A percentile compares a stretch with the other conserved stretches of the same genome.
Conservation (phyloP, 2,113 vertebrate species). For the Apteryx mantelli region DNA sequence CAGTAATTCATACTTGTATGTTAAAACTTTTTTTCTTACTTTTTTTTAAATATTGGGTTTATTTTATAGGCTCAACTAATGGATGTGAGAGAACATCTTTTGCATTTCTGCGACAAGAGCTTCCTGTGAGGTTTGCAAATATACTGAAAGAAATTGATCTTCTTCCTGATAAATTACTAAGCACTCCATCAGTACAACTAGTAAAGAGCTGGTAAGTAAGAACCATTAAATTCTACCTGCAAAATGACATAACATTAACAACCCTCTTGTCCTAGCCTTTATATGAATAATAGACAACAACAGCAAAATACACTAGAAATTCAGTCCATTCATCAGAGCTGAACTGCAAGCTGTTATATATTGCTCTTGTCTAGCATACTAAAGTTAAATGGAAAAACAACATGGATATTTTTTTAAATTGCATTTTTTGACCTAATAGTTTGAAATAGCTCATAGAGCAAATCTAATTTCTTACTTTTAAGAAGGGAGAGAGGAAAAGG, state of each 20-base stretch:
- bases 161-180: constrained; percentile 88
- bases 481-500: fast-evolving
- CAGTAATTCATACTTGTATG: not conserved
- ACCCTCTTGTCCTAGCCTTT: not conserved
- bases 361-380: not conserved
- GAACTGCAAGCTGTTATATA: not conserved
- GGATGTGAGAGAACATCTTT: constrained; percentile 98
- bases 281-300: not conserved
- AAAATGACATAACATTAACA: not conserved
- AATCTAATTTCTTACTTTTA: not conserved
- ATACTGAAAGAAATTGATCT: constrained; percentile 97
- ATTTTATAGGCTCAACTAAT: constrained; percentile 87
- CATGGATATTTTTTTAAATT: not conserved
- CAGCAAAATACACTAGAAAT: not conserved
- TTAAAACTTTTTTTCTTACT: not conserved
- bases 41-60: not conserved
- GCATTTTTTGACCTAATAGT: not conserved
- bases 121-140: constrained; percentile 95
- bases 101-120: constrained; percentile 92
- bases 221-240: not conserved
- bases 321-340: not conserved
- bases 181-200: constrained; percentile 90
- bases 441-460: not conserved
- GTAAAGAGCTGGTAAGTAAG: constrained; percentile 92
- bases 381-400: not conserved